These are phyloP conservation scores for Drosophila flavopinicola DNA, from an alignment of 2,888 invertebrate genomes.

Conservation along the genomic window DNA sequence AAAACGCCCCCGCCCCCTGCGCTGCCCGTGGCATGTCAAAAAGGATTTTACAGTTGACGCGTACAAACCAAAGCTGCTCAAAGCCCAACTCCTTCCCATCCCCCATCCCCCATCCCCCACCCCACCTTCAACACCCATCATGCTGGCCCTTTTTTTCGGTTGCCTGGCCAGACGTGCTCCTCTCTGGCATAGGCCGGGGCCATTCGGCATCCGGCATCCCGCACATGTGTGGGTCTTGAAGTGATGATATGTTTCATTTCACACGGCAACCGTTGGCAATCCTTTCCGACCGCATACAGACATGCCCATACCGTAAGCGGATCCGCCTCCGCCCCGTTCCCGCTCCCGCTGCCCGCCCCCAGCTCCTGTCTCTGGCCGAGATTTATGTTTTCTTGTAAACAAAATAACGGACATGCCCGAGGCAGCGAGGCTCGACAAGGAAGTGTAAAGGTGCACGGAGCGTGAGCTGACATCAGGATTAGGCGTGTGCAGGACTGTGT, in stretches of 20 bases:
- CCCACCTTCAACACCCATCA: conserved; percentile 8
- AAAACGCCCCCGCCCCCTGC: conserved; percentile 7
- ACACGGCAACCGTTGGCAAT: conserved; percentile 71
- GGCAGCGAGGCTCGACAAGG: conserved; percentile 39
- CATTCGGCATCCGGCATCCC: conserved; percentile 49
- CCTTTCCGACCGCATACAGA: conserved; percentile 76
- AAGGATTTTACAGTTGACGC: conserved; percentile 80
- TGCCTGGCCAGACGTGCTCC: conserved; percentile 42
- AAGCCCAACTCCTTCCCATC: conserved; percentile 7
- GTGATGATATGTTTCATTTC: conserved; percentile 81
- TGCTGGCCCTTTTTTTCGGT: conserved; percentile 35
- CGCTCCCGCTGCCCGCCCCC: conserved; percentile 8
- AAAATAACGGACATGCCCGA: conserved; percentile 76
- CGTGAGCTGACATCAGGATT: conserved; percentile 66
- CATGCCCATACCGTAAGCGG: conserved; percentile 41
- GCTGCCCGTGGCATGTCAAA: conserved; percentile 65
- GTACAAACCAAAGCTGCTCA: conserved; percentile 69
- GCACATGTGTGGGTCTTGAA: conserved; percentile 59
- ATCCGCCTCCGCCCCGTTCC: conserved; percentile 16
- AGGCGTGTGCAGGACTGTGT: conserved; percentile 55
- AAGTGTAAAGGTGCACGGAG: conserved; percentile 40
- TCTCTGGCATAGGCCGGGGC: conserved; percentile 42
- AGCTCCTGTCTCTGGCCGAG: conserved; percentile 34
- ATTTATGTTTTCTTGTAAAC: conserved; percentile 79
- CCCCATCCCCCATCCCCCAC: too few species aligned